Evolutionary conservation across 2,797 vertebrate genomes (phyloP), one percentile per base, ranked within the genome.

Genomic region (Cheracebus regulus): DNA sequence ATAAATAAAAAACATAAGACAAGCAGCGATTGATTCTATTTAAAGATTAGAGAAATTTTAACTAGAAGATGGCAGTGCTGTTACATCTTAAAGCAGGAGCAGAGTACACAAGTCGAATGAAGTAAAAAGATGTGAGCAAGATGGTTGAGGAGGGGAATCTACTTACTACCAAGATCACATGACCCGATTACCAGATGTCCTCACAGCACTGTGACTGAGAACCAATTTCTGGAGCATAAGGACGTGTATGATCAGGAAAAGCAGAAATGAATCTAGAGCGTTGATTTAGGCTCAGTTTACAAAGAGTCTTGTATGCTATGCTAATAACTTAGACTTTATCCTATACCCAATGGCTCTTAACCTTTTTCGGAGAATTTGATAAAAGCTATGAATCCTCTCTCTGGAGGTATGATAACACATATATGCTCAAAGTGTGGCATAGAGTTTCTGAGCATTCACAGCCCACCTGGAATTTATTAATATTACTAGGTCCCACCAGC

Each of bases 391-490:
- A 87, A 58, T 96, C 30, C 8, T 89, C 36, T 95, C 87, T 95
- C 79, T 50, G 87, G 79, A 97, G 94, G 44, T 88, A 90, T 79
- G 81, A 67, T 89, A 84, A 94, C 33, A 92, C 70, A 76, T 79
- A 89, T 61, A 76, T 19, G 7, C 84, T 86, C 46, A 91, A 90
- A 92, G 81, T 83, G 52, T 88, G 89, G 52, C 33, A 2, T 57
- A 79, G 39, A 19, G 17, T 81, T 96, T 97, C 88, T 96, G 78
- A 97, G 81, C 44, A 12, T 48, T 79, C 73, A n/a, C 13, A 88
- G 58, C 44, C 85, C 84, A 81, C 90, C 95, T 96, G 93, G 80
- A 95, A 92, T 84, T 57, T 28, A 95, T 95, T 96, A 85, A 19
- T 33, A n/a, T 33, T 67, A n/a, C 64, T 78, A 39, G 89, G 87